These are phyloP conservation scores for Pygathrix nemaeus DNA, from an alignment of 2,113 vertebrate genomes.

Conservation along the genomic window DNA sequence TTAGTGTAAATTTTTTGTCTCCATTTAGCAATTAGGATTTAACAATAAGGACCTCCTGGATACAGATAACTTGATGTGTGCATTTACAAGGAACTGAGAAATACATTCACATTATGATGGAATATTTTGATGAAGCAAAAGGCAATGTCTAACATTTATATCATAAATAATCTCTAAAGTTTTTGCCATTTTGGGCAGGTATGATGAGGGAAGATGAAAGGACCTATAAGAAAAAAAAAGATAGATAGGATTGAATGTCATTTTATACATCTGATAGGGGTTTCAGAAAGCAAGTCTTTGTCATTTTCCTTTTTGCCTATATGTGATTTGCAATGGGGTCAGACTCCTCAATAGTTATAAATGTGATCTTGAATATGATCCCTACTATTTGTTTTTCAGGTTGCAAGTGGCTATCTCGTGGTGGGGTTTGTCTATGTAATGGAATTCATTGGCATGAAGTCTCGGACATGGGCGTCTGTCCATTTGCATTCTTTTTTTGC, in stretches of 20 bases:
- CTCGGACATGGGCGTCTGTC: constrained; percentile 95
- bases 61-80: not conserved
- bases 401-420: constrained; percentile 94
- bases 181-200: not conserved
- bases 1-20: not conserved
- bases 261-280: not conserved
- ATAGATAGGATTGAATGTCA: not conserved
- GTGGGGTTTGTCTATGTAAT: constrained; percentile 97
- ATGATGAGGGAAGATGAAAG: not conserved
- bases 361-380: not conserved
- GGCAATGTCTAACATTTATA: not conserved
- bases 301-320: constrained; percentile 21
- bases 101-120: not conserved
- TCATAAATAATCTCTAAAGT: not conserved
- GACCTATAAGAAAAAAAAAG: not conserved
- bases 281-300: not conserved
- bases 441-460: constrained; percentile 93
- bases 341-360: not conserved
- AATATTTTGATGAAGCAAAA: constrained; percentile 5
- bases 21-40: constrained; percentile 20
- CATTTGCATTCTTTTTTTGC: constrained; percentile 95
- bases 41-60: not conserved
- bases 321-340: not conserved
- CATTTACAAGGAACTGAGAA: not conserved
- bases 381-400: constrained; percentile 82